These are phyloP conservation scores for Pomatorhinus ruficollis DNA, from an alignment of 2,113 vertebrate species.

Conservation along the genomic window DNA sequence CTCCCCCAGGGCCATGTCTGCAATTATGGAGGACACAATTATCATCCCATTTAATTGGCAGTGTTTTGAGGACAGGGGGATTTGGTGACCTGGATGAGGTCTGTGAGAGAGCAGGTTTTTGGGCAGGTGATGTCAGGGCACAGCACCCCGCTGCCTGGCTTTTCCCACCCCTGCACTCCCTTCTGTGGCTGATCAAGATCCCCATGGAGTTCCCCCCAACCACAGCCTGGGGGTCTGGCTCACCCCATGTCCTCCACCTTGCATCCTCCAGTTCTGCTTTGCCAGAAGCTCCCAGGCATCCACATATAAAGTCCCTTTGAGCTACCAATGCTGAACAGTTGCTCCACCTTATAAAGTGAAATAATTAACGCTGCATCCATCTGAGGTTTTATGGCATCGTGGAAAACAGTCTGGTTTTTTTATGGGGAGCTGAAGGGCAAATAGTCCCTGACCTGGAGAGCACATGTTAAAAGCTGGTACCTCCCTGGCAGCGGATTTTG, in stretches of 20 bases:
- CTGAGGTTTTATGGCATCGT: neutral
- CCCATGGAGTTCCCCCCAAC: neutral
- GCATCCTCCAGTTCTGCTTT: neutral
- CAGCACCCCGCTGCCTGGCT: neutral
- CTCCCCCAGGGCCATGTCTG: neutral
- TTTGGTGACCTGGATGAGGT: neutral
- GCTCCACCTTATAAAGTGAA: neutral
- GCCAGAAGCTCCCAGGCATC: neutral
- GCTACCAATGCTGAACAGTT: neutral
- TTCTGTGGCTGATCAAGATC: neutral
- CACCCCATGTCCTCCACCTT: neutral
- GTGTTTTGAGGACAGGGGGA: neutral
- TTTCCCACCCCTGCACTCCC: neutral
- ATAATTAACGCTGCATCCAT: neutral
- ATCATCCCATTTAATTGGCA: neutral
- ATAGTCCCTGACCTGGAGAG: constrained; percentile 42
- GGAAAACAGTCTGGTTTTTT: constrained; percentile 22
- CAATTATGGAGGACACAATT: neutral
- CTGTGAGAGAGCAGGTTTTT: neutral
- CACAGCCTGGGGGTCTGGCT: rapidly evolving
- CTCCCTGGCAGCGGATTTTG: neutral
- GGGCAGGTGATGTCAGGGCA: neutral
- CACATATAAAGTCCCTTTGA: neutral
- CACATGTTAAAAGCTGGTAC: neutral
- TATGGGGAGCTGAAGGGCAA: constrained; percentile 46